Evolutionary conservation across 1,140 invertebrate genomes (phyloP).

Genomic region (Drosophila subobscura): DNA sequence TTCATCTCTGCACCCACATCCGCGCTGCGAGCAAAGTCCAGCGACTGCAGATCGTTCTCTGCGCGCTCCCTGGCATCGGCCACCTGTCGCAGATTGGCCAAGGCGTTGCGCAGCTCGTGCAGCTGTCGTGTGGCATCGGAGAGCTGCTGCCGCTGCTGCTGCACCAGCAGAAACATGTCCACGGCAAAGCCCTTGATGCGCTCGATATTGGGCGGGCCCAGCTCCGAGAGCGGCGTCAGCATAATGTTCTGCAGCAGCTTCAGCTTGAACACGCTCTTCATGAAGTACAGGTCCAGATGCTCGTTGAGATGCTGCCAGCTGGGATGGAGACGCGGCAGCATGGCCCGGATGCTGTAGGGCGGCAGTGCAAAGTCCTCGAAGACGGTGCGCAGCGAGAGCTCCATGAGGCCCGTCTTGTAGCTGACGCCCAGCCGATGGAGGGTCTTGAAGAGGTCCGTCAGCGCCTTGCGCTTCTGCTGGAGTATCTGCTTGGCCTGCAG

Average conservation of each 20-base stretch:
- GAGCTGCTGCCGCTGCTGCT: constrained; percentile 84
- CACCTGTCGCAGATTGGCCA: constrained; percentile 64
- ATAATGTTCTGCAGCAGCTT: constrained; percentile 87
- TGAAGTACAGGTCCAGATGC: constrained; percentile 77
- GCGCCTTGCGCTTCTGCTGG: constrained; percentile 91
- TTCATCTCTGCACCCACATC: constrained; percentile 50
- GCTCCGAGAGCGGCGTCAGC: constrained; percentile 88
- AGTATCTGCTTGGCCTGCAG: constrained; percentile 92
- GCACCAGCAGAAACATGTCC: constrained; percentile 87
- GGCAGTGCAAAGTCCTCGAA: constrained; percentile 68
- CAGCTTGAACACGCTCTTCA: constrained; percentile 82
- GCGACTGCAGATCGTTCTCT: neutral
- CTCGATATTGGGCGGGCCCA: constrained; percentile 92
- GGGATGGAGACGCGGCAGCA: constrained; percentile 62
- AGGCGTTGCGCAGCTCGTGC: constrained; percentile 72
- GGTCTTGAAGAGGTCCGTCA: constrained; percentile 93
- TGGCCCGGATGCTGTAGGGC: constrained; percentile 67
- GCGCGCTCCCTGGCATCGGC: constrained; percentile 21
- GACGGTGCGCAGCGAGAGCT: constrained; percentile 82
- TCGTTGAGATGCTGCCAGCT: constrained; percentile 66
- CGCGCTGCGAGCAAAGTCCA: constrained; percentile 38
- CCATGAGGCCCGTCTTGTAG: constrained; percentile 89
- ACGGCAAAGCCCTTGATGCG: constrained; percentile 92
- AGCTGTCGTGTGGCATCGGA: constrained; percentile 77
- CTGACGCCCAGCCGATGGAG: constrained; percentile 90